These are phyloP conservation scores for Halichondria panicea DNA, from an alignment of 37 sponge, comb jelly and placozoan genomes.

Conservation along the genomic window DNA sequence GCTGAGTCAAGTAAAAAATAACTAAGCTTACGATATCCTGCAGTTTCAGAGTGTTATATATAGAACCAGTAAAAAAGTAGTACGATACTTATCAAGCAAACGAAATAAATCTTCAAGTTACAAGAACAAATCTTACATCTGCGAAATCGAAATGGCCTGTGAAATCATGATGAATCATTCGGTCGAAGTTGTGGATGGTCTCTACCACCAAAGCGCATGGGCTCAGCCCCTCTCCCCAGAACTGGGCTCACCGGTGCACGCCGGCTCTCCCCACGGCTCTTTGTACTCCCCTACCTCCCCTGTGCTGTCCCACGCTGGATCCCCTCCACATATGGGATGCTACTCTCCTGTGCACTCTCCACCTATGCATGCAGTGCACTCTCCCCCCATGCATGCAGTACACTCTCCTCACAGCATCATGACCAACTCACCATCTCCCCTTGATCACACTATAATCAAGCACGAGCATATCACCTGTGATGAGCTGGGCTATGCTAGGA, in stretches of 20 bases:
- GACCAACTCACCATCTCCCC: constrained; percentile 8
- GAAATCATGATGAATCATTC: constrained; percentile 43
- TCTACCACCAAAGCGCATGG: constrained; percentile 51
- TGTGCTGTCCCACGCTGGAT: constrained; percentile 8
- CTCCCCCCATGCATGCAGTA: constrained; percentile 28
- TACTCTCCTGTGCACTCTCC: constrained; percentile 23
- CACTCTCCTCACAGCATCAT: constrained; percentile 33
- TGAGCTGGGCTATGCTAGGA: not conserved
- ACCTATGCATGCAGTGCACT: constrained; percentile 31
- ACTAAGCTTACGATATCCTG: not conserved
- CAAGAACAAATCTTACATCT: not conserved
- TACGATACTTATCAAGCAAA: not conserved
- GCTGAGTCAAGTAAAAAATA: not conserved
- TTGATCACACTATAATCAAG: constrained; percentile 13
- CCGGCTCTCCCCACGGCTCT: constrained; percentile 20
- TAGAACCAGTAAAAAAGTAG: constrained; percentile 7
- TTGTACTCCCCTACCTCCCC: not conserved
- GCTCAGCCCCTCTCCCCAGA: constrained; percentile 59
- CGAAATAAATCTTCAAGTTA: too few relatives aligned
- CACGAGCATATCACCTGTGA: constrained; percentile 28
- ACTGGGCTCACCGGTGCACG: constrained; percentile 24
- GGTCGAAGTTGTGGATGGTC: constrained; percentile 31
- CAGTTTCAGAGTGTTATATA: too few relatives aligned
- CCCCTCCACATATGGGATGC: constrained; percentile 12
- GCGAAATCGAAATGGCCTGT: constrained; percentile 29